phyloP scores from a whole-genome alignment of 2,888 invertebrate species.

The Tetropium fuscum region DNA sequence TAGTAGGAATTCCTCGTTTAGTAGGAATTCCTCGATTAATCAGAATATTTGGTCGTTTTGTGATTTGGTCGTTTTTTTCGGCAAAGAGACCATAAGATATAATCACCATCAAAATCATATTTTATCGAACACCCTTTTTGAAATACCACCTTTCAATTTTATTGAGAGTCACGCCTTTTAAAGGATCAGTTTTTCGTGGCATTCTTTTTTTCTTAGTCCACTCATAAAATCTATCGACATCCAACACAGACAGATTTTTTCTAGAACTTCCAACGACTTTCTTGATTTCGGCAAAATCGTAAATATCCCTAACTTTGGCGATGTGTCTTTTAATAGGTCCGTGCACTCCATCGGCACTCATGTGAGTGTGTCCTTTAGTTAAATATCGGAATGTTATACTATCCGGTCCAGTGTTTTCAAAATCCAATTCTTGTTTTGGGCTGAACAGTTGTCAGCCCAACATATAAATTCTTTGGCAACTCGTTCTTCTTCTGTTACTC shows the following conservation, averaged over 20 bases:
- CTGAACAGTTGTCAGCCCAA: conserved; percentile 1
- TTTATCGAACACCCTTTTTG: neutral
- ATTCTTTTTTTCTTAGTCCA: conserved; percentile 5
- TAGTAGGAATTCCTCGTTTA: neutral
- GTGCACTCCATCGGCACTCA: conserved; percentile 14
- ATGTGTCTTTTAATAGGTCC: conserved; percentile 17
- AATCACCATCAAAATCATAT: neutral
- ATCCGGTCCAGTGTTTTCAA: neutral
- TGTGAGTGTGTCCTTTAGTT: conserved; percentile 20
- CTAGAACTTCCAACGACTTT: conserved; percentile 7
- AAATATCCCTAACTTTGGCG: conserved; percentile 5
- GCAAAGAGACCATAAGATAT: neutral
- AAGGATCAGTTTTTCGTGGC: neutral
- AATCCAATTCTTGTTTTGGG: conserved; percentile 1
- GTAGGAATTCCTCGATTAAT: too few species aligned
- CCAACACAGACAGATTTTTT: conserved; percentile 8
- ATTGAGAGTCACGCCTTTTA: neutral
- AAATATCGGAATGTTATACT: conserved; percentile 9
- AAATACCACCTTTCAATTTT: neutral
- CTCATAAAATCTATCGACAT: neutral
- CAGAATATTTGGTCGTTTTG: neutral
- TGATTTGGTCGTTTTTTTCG: neutral
- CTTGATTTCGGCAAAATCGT: conserved; percentile 2
- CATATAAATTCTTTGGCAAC: neutral
- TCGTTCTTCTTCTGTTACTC: neutral